Evolutionary conservation across 2,113 vertebrate species (phyloP).

Genomic region (Muntiacus reevesi): DNA sequence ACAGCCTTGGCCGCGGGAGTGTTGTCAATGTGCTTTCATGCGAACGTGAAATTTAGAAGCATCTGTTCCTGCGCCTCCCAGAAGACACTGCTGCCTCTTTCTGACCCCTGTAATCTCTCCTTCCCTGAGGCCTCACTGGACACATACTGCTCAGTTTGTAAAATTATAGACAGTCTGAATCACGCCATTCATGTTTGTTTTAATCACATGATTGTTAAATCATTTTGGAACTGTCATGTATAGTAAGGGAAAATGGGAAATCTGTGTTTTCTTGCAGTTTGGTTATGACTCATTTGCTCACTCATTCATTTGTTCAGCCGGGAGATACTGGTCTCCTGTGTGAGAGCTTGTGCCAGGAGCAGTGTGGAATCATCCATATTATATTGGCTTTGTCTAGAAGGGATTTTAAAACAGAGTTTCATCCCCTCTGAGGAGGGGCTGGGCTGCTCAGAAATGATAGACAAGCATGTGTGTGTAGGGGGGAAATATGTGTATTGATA

Average conservation of each 20-base stretch:
- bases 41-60: neutral
- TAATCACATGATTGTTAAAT: neutral
- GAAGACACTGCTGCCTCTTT: neutral
- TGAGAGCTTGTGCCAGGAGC: neutral
- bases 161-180: neutral
- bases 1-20: accelerated
- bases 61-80: accelerated
- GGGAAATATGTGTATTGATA: neutral
- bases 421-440: neutral
- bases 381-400: neutral
- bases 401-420: neutral
- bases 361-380: neutral
- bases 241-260: neutral
- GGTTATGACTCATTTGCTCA: neutral
- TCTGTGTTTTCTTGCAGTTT: neutral
- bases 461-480: neutral
- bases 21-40: accelerated
- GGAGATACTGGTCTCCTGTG: neutral
- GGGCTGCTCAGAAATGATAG: neutral
- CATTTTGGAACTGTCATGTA: neutral
- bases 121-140: neutral
- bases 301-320: neutral
- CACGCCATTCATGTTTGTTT: neutral
- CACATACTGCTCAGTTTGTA: neutral
- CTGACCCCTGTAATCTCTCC: accelerated